phyloP scores from a whole-genome alignment of 2,797 vertebrate species.

The Danio kyathit region DNA sequence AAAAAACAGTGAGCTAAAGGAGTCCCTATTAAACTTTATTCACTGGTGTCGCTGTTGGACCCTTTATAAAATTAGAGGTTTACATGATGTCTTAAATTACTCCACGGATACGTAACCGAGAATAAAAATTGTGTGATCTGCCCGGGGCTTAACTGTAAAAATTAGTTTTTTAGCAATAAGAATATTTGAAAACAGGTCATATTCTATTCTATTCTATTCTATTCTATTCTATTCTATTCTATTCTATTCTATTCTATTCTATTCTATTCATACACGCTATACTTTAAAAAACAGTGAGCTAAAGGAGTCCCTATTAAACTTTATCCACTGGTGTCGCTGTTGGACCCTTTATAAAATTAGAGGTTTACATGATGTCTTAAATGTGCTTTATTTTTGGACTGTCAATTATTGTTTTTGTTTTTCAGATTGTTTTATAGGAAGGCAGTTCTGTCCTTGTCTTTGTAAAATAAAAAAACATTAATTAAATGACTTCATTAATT shows the following conservation, averaged over 20 bases:
- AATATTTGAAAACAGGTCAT: background rate
- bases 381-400: background rate
- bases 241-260: background rate
- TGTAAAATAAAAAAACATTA: slow-evolving; percentile 6
- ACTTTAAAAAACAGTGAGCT: background rate
- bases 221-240: background rate
- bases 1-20: background rate
- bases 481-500: slow-evolving; percentile 10
- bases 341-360: background rate
- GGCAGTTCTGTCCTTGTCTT: background rate
- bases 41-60: background rate
- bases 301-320: background rate
- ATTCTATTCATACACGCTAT: background rate
- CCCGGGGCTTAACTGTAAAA: background rate
- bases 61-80: background rate
- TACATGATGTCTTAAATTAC: background rate
- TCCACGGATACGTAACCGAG: no score
- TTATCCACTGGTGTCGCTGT: background rate
- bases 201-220: background rate
- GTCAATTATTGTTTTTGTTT: background rate
- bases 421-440: background rate
- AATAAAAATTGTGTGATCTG: no score
- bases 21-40: background rate
- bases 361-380: background rate
- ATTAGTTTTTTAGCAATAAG: background rate